Base-by-base conservation (phyloP, 2,888 invertebrate species). In the Rhodophaea formosa region DNA sequence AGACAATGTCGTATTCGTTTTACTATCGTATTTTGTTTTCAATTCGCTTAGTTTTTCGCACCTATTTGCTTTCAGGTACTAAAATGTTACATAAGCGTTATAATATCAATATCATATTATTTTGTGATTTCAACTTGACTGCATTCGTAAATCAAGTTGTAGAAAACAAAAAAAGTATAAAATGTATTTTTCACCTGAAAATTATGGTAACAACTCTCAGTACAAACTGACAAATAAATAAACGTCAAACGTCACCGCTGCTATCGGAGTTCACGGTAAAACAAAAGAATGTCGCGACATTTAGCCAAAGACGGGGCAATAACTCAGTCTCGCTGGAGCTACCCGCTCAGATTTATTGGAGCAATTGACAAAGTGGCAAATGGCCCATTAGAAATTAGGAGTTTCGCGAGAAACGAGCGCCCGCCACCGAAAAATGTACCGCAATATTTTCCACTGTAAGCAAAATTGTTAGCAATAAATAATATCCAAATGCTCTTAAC, bases 291-390 rank as follows among this genome's bases (percentile, higher is more conserved):
- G 79, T 81, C 77, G 70, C 72, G 79, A 80, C 80, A 84, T 88
- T 86, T 81, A 84, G 71, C 75, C 68, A 68, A 74, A 81, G 88
- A 88, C 87, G 75, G 74, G 71, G 75, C 76, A 72, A 81, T 90
- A 86, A 88, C 79, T 90, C 88, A 88, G 74, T 64, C 70, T 56
- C 56, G 47, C 43, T 30, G 56, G 49, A 56, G 72, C 70, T 71
- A 70, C 75, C 72, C 75, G 77, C 80, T 66, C 84, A 86, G 90
- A 92, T 92, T 92, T 92, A 92, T 92, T 83, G 87, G 73, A 70
- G 89, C 91, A 90, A 92, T 92, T 90, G 91, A 91, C 91, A 91
- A 91, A 92, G 89, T 92, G 91, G 91, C 86, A 90, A 91, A 91
- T 91, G 88, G 89, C 66, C 90, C 90, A 92, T 91, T 91, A 92